These are phyloP conservation scores for Halcyon smyrnensis DNA, from an alignment of 2,797 vertebrate genomes.

Conservation along the genomic window DNA sequence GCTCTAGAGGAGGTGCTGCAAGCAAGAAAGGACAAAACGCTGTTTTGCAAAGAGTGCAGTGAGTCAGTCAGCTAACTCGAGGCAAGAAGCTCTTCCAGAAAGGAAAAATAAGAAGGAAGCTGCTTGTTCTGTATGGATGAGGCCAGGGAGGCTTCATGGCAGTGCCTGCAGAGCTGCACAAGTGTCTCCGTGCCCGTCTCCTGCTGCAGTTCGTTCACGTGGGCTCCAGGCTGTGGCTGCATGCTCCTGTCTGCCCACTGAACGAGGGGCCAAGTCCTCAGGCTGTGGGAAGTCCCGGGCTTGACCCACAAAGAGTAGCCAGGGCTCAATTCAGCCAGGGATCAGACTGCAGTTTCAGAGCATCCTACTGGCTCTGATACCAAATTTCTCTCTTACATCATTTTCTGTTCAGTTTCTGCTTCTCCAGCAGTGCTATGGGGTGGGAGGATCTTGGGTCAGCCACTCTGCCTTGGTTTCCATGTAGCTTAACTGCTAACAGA, in stretches of 20 bases:
- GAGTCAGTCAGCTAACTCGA: neutral
- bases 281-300: neutral
- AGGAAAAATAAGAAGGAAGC: neutral
- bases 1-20: neutral
- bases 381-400: neutral
- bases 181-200: neutral
- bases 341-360: neutral
- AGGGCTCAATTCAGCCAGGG: neutral
- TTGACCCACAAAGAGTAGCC: neutral
- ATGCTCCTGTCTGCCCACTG: accelerated
- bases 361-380: accelerated
- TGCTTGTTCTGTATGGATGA: neutral
- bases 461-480: neutral
- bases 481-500: neutral
- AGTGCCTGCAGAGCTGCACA: neutral
- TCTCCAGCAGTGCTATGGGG: neutral
- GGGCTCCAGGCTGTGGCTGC: neutral
- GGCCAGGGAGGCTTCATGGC: neutral
- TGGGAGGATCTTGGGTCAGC: neutral
- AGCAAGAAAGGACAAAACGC: neutral
- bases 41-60: neutral
- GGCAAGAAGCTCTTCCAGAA: neutral
- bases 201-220: accelerated
- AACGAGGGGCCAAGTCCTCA: neutral
- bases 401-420: neutral